phyloP scores from a whole-genome alignment of 2,113 vertebrate species.

The Zosterops lateralis region DNA sequence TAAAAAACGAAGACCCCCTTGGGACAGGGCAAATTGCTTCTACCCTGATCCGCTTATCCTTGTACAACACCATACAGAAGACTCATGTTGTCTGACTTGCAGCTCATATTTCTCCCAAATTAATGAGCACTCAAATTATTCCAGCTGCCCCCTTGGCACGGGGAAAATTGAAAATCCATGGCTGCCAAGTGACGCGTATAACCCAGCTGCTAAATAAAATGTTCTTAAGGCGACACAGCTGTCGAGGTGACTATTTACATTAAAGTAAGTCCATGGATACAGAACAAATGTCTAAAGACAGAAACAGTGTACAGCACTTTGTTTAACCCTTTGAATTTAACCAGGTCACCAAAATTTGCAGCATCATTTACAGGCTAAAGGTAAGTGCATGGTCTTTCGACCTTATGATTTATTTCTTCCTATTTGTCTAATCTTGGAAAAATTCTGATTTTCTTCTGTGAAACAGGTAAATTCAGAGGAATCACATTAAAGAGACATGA shows the following conservation, averaged over 20 bases:
- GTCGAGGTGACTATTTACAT: slow-evolving; percentile 77
- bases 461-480: not conserved
- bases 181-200: slow-evolving; percentile 83
- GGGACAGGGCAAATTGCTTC: slow-evolving; percentile 78
- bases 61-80: slow-evolving; percentile 71
- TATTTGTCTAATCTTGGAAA: not conserved
- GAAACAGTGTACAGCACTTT: slow-evolving; percentile 43
- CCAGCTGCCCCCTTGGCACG: slow-evolving; percentile 82
- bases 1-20: slow-evolving; percentile 76
- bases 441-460: not conserved
- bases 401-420: not conserved
- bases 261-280: slow-evolving; percentile 72
- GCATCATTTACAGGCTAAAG: not conserved
- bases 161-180: slow-evolving; percentile 74
- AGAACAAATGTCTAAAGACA: slow-evolving; percentile 71
- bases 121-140: slow-evolving; percentile 80
- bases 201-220: slow-evolving; percentile 86
- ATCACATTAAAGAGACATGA: not conserved
- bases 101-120: slow-evolving; percentile 79
- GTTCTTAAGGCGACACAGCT: slow-evolving; percentile 84
- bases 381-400: not conserved
- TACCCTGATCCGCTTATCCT: slow-evolving; percentile 77
- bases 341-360: not conserved
- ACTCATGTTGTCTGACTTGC: slow-evolving; percentile 73
- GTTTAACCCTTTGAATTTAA: slow-evolving; percentile 64